Evolutionary conservation across 2,797 vertebrate genomes (phyloP), one percentile per base, ranked within the genome.

Genomic region (Scleropages formosus): DNA sequence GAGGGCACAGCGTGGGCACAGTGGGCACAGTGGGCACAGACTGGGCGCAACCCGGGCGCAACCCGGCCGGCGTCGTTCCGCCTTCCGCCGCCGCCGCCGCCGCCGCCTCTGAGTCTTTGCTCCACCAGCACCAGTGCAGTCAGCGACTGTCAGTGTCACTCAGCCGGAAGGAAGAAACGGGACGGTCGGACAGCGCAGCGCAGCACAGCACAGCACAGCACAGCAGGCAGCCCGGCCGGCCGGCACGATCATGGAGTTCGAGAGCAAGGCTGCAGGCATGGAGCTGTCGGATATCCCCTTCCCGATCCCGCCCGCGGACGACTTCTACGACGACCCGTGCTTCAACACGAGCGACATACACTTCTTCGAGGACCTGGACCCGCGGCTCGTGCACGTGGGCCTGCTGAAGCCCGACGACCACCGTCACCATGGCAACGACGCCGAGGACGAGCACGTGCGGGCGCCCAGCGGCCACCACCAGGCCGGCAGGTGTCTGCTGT

Each of bases 341-440:
- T 98, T 98, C 86, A 95, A 95, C 85, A 95, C 96, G 2, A 94
- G 92, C 0, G 97, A 98, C 92, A 94, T 98, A 94, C 95, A 94
- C 88, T 99, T 98, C 88, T 98, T 98, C 24, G 96, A 99, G 87
- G 96, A 99, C 86, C 89, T 98, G 87, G 97, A 98, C 84, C 96
- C 96, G 15, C 91, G 96, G 82, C 90, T 98, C 75, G 95, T 96
- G 80, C 96, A 97, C 39, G 94, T 94, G 70, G 91, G 95, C 26
- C 92, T 95, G 0, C 90, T 98, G 75, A 95, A 98, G 85, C 92
- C 95, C 60, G 92, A 92, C 0, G 95, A 96, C 64, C 93, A 91
- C 78, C 81, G 89, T 2, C 93, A 93, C 83, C 31, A 39, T 31
- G 31, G 31, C 31, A 6, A 39, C 31, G 31, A 31, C 31, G 85